Evolutionary conservation across 23 tunicate species (phyloP).

Genomic region (Botrylloides violaceus): DNA sequence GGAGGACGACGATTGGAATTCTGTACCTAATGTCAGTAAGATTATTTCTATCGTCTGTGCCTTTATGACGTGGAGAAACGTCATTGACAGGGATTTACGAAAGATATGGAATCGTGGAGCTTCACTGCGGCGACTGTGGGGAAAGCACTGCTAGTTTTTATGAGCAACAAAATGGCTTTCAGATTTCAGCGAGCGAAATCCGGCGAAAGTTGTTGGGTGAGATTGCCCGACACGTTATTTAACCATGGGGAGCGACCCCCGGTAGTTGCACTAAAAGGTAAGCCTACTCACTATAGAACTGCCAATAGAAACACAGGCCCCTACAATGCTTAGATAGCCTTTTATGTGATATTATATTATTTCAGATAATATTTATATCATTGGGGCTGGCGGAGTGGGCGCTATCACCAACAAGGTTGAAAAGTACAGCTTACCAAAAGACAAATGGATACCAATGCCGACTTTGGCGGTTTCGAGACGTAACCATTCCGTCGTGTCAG

Average conservation of each 20-base stretch:
- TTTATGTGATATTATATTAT: too few species aligned
- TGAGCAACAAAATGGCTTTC: constrained; percentile 16
- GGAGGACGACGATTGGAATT: constrained; percentile 4
- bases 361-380: constrained; percentile 9
- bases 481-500: constrained; percentile 9
- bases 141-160: constrained; percentile 5
- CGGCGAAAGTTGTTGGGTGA: neutral
- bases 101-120: constrained; percentile 14
- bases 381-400: constrained; percentile 15
- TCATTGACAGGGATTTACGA: constrained; percentile 13
- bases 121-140: constrained; percentile 1
- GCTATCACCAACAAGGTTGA: constrained; percentile 7
- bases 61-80: neutral
- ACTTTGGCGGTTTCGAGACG: neutral
- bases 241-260: constrained; percentile 20
- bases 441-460: neutral
- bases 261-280: constrained; percentile 11
- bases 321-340: too few species aligned
- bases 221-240: neutral
- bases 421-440: neutral
- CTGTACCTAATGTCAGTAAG: neutral
- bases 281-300: too few species aligned
- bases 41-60: neutral
- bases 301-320: too few species aligned
- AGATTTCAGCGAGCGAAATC: constrained; percentile 2